Evolutionary conservation across 2,113 vertebrate species (phyloP), one percentile per base, ranked within the genome.

Genomic region (Taxidea taxus): DNA sequence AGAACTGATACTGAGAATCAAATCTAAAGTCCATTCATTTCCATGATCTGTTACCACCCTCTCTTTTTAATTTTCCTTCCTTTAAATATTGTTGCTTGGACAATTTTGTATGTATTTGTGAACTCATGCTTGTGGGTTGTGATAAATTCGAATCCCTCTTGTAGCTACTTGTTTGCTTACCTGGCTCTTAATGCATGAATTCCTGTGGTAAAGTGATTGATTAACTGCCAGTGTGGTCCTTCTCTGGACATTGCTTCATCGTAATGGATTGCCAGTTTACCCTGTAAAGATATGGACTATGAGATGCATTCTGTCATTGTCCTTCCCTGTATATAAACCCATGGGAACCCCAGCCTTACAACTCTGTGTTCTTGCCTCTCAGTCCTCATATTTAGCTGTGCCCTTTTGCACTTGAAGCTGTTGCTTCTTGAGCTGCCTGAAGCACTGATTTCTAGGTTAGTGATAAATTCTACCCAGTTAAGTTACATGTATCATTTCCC

Each of bases 401-500:
- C 64, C 60, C 87, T 81, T 97, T 91, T 87, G 37, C 83, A 92
- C 81, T 96, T 94, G 85, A 96, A 97, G 54, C 39, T 56, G 12
- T 68, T 96, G 70, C 34, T 96, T 92, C 64, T 84, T 92, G n/a
- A 62, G 39, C 31, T 66, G 27, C 51, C 64, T 8, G 3, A 94
- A 75, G 29, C 74, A 70, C 47, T 82, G 84, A 88, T 92, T 92
- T 96, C 47, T 95, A 96, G 96, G 95, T 75, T 95, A 96, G 81
- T 90, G 87, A 96, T 91, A 94, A 93, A 96, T 97, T 92, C 70
- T 49, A 80, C 37, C 58, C 95, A 88, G n/a, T 82, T 82, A 92
- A 95, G 60, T 37, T 64, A 81, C 60, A 54, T 95, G n/a, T 39
- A 70, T 94, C 77, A 87, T 98, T 97, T 97, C 94, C 80, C 95